These are phyloP conservation scores for Dioctria rufipes DNA, from an alignment of 2,888 invertebrate genomes.

Conservation along the genomic window DNA sequence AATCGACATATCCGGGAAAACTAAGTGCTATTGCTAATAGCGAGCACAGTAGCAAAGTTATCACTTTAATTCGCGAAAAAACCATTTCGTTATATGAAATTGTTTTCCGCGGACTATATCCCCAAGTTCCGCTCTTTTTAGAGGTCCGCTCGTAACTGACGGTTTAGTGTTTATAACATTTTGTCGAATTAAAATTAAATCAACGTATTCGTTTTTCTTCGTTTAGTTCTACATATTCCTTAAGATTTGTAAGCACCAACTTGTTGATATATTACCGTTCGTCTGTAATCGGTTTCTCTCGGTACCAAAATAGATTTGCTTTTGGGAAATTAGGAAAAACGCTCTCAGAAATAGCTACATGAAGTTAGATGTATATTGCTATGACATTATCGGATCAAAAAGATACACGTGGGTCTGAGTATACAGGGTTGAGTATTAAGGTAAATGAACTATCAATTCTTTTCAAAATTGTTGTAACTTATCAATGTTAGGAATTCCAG, in stretches of 20 bases:
- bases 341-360: conserved; percentile 11
- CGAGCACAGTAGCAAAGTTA: conserved; percentile 69
- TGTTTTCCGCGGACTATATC: conserved; percentile 71
- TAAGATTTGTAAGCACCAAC: conserved; percentile 40
- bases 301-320: conserved; percentile 39
- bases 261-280: conserved; percentile 51
- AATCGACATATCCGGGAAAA: conserved; percentile 71
- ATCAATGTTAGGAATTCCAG: no score
- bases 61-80: conserved; percentile 71
- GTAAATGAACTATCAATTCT: neutral
- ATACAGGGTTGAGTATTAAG: conserved; percentile 11
- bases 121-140: conserved; percentile 72
- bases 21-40: conserved; percentile 70
- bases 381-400: neutral
- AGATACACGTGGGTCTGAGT: neutral
- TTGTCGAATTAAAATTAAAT: conserved; percentile 55
- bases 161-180: conserved; percentile 61
- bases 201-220: conserved; percentile 36
- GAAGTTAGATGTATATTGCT: conserved; percentile 16
- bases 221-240: conserved; percentile 10
- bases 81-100: conserved; percentile 65
- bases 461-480: neutral
- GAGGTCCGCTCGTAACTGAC: conserved; percentile 73
- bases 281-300: conserved; percentile 17
- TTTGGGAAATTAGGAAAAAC: conserved; percentile 29